A percentile compares a stretch with the other conserved stretches of the same genome.
Conservation (phyloP, 2,113 vertebrate species). For the Reinhardtius hippoglossoides region DNA sequence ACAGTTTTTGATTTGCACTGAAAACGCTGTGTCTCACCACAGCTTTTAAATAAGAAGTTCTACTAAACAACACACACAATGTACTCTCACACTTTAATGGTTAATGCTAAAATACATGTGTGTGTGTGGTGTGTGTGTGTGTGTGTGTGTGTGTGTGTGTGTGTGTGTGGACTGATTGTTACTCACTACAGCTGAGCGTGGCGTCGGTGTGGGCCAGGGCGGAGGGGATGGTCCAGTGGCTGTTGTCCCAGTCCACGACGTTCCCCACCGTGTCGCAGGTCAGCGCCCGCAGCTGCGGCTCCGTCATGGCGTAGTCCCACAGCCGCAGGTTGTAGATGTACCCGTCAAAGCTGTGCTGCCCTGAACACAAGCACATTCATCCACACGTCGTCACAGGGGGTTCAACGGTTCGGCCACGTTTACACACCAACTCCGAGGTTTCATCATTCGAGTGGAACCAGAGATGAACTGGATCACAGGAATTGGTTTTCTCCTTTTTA, state of each 20-base stretch:
- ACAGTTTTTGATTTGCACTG: slow-evolving; percentile 3
- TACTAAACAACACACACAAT: background rate
- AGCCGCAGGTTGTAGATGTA: slow-evolving; percentile 95
- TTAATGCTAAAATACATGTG: too few relatives aligned
- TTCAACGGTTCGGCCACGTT: background rate
- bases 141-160: too few relatives aligned
- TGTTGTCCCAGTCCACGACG: slow-evolving; percentile 94
- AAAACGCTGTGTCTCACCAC: slow-evolving; percentile 59
- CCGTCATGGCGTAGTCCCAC: slow-evolving; percentile 89
- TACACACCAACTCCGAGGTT: too few relatives aligned
- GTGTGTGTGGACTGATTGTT: background rate
- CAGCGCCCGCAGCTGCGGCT: slow-evolving; percentile 79
- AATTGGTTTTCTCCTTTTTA: too few relatives aligned
- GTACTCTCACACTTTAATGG: background rate
- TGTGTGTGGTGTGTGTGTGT: too few relatives aligned
- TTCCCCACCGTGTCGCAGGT: slow-evolving; percentile 88
- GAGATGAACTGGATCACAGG: too few relatives aligned
- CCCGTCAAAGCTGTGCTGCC: slow-evolving; percentile 81
- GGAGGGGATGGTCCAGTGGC: slow-evolving; percentile 89
- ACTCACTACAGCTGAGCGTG: slow-evolving; percentile 96
- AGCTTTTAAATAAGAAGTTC: slow-evolving; percentile 19
- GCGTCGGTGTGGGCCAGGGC: slow-evolving; percentile 86
- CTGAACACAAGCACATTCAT: slow-evolving; percentile 26
- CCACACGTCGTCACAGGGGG: background rate
- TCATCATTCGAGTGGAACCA: too few relatives aligned